These are phyloP conservation scores for Sebastes nivosus DNA, from an alignment of 2,797 vertebrate genomes.

Conservation along the genomic window DNA sequence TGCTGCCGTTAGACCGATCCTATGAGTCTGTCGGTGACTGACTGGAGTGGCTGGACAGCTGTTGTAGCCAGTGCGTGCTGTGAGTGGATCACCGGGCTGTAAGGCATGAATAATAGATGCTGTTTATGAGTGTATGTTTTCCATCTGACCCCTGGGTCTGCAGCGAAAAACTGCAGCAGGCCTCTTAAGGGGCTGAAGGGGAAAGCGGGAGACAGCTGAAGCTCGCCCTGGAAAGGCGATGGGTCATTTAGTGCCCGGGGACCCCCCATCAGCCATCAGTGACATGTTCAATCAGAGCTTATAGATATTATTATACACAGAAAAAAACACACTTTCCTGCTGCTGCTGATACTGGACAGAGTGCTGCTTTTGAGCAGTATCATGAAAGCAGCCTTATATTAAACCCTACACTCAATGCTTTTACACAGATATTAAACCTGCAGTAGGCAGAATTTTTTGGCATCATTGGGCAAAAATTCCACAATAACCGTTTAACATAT, in stretches of 20 bases:
- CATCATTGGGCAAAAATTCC: too few species aligned
- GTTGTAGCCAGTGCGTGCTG: constrained; percentile 58
- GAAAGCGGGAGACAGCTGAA: constrained; percentile 76
- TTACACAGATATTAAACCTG: constrained; percentile 13
- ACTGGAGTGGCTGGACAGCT: constrained; percentile 70
- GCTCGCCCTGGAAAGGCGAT: constrained; percentile 65
- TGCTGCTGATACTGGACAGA: constrained; percentile 33
- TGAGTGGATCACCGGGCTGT: constrained; percentile 79
- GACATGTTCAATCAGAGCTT: constrained; percentile 81
- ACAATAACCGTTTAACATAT: too few species aligned
- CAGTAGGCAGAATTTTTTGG: too few species aligned
- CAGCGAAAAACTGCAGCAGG: constrained; percentile 77
- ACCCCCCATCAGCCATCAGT: constrained; percentile 82
- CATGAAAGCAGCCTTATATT: constrained; percentile 39
- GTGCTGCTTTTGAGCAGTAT: constrained; percentile 18
- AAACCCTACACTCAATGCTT: constrained; percentile 8
- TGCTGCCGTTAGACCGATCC: constrained; percentile 17
- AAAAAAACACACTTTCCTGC: constrained; percentile 36
- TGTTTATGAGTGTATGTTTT: constrained; percentile 90
- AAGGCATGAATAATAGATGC: constrained; percentile 87
- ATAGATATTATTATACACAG: constrained; percentile 52
- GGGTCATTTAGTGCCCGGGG: constrained; percentile 75
- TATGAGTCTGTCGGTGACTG: constrained; percentile 33
- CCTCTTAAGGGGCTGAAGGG: constrained; percentile 74
- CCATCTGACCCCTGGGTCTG: constrained; percentile 89